A percentile compares a stretch with the other conserved stretches of the same genome.
Evolutionary conservation across 2,888 invertebrate species (phyloP).

Genomic region (Agonum fuliginosum): DNA sequence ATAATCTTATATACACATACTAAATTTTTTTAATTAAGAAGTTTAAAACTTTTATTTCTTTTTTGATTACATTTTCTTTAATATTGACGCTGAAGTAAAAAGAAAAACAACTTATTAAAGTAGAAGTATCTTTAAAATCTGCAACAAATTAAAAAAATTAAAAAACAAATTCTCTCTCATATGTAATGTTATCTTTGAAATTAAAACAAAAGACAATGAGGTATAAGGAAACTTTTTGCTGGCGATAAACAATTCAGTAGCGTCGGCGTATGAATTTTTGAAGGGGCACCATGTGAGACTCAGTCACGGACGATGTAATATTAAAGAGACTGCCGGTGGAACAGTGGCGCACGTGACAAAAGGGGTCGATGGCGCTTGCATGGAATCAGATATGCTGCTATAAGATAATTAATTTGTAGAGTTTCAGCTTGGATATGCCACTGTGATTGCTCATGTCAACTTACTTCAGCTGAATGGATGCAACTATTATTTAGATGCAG

Average conservation of each 20-base stretch:
- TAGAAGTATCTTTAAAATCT: conserved; percentile 5
- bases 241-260: conserved; percentile 17
- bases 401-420: conserved; percentile 9
- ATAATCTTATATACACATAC: conserved; percentile 7
- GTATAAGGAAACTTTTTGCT: background rate
- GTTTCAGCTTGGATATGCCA: background rate
- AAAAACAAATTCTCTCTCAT: conserved; percentile 23
- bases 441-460: background rate
- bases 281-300: background rate
- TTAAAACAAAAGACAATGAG: background rate
- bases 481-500: conserved; percentile 6
- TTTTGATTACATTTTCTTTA: conserved; percentile 32
- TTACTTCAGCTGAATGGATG: background rate
- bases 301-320: background rate
- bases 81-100: conserved; percentile 10
- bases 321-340: background rate
- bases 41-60: conserved; percentile 5
- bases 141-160: no score
- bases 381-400: conserved; percentile 7
- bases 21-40: conserved; percentile 14
- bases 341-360: background rate
- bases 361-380: background rate
- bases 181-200: conserved; percentile 3
- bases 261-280: background rate
- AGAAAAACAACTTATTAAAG: conserved; percentile 19